Conservation (phyloP, 2,113 vertebrate species). For the Grammomys dolichurus region DNA sequence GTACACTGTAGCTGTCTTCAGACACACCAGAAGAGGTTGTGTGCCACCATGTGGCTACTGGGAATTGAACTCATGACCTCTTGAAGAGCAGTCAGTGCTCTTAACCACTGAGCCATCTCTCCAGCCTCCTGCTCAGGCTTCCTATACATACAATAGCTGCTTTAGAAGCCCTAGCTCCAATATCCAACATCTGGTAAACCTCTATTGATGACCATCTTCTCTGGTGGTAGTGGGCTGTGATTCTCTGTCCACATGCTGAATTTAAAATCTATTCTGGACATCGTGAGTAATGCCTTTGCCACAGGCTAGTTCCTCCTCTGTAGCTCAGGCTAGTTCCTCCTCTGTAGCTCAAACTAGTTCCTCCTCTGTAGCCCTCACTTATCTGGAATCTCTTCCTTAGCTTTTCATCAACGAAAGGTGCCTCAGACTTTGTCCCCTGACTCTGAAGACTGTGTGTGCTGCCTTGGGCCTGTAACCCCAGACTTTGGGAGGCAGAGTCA, state of each 20-base stretch:
- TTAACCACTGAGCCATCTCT: too few species aligned
- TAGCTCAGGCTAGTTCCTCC: not conserved
- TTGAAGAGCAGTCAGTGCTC: too few species aligned
- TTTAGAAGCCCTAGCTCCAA: not conserved
- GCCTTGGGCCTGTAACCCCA: not conserved
- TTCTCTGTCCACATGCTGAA: not conserved
- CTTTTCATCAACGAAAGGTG: not conserved
- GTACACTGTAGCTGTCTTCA: too few species aligned
- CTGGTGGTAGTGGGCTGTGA: not conserved
- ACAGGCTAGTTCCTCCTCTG: not conserved
- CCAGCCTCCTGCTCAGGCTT: not conserved
- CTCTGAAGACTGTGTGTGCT: not conserved
- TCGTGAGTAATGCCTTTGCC: not conserved
- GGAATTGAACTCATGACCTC: too few species aligned
- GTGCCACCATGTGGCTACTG: too few species aligned
- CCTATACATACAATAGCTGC: not conserved
- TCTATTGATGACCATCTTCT: not conserved
- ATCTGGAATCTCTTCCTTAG: conserved; percentile 5
- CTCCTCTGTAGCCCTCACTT: not conserved
- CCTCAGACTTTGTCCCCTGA: not conserved
- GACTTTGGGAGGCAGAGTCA: not conserved
- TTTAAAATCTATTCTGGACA: conserved; percentile 12
- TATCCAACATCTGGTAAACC: not conserved
- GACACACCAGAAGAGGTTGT: too few species aligned
- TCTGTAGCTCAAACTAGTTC: not conserved